Conservation (phyloP, 2,113 vertebrate genomes). For the Istiophorus platypterus region DNA sequence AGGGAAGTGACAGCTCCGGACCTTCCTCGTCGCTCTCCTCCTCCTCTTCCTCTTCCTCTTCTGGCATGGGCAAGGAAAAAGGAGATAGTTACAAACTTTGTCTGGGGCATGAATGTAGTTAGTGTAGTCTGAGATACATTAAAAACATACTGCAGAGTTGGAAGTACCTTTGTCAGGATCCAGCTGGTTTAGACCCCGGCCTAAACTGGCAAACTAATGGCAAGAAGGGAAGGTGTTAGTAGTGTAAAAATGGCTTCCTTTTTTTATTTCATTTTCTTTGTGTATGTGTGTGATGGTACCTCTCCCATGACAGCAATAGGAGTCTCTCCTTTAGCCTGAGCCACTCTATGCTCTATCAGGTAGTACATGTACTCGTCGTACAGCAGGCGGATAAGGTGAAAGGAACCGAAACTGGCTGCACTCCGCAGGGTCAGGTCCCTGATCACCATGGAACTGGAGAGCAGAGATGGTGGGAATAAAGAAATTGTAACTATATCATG, state of each 20-base stretch:
- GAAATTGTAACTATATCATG: not conserved
- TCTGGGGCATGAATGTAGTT: not conserved
- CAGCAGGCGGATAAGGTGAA: constrained; percentile 93
- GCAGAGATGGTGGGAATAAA: not conserved
- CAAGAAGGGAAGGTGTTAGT: constrained; percentile 42
- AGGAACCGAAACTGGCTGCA: constrained; percentile 94
- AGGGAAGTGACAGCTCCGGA: constrained; percentile 89
- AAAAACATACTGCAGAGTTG: not conserved
- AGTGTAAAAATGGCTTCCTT: not conserved
- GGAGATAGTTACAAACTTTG: not conserved
- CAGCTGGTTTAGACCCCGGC: constrained; percentile 87
- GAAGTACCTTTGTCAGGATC: constrained; percentile 92
- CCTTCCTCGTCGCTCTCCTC: constrained; percentile 94
- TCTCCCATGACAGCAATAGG: constrained; percentile 97
- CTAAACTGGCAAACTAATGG: constrained; percentile 90
- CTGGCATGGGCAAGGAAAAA: constrained; percentile 71
- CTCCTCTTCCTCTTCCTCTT: constrained; percentile 94
- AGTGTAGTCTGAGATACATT: not conserved
- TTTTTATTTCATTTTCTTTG: not conserved
- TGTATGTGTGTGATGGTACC: constrained; percentile 76
- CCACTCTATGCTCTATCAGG: constrained; percentile 94
- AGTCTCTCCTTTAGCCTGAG: constrained; percentile 93
- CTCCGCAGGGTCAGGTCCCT: constrained; percentile 93
- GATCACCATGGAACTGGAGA: constrained; percentile 93
- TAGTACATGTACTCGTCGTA: constrained; percentile 98